These are phyloP conservation scores for Drosophila ironensis DNA, from an alignment of 1,140 invertebrate species.

Conservation along the genomic window DNA sequence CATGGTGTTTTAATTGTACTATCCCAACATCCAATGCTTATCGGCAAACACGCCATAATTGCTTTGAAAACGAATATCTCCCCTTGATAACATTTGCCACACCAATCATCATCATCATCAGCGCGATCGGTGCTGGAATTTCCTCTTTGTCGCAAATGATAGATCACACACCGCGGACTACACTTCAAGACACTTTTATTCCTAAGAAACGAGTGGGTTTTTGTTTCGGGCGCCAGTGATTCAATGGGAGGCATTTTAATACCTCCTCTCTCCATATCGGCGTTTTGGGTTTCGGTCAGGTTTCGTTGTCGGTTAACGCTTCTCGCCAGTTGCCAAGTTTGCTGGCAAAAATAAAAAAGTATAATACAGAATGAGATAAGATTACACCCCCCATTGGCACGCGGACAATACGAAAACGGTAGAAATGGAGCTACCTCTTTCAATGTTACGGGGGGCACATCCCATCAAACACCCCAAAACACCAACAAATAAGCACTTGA, in stretches of 20 bases:
- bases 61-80: conserved; percentile 14
- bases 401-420: conserved; percentile 1
- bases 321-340: conserved; percentile 38
- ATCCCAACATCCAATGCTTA: conserved; percentile 30
- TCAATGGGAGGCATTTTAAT: conserved; percentile 9
- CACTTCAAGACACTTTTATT: too few relatives aligned
- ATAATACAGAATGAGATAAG: conserved; percentile 33
- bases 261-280: conserved; percentile 2
- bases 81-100: conserved; percentile 3
- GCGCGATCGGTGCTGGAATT: neutral
- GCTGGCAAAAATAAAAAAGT: too few relatives aligned
- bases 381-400: conserved; percentile 11
- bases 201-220: too few relatives aligned
- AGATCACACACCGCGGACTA: neutral
- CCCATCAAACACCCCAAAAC: too few relatives aligned
- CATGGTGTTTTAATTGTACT: neutral
- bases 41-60: conserved; percentile 16
- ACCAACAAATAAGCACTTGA: too few relatives aligned
- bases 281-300: neutral
- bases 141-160: neutral
- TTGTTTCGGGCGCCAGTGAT: conserved; percentile 26
- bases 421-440: neutral
- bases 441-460: neutral
- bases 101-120: conserved; percentile 2
- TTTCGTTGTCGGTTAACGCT: neutral